Conservation (phyloP, 2,888 invertebrate species). For the Cryptocephalus moraei region DNA sequence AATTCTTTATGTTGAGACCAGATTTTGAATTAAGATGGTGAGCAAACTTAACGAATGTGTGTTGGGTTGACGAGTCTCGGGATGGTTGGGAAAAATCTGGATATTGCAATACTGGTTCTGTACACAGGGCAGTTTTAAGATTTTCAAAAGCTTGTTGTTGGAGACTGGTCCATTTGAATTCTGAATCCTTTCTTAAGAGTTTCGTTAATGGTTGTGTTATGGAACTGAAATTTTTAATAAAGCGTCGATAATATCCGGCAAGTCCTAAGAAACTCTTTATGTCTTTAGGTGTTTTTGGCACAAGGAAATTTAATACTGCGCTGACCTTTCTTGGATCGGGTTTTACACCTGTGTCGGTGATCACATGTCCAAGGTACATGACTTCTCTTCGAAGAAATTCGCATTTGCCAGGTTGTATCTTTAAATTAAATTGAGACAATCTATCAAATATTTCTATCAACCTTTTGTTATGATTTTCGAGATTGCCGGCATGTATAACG, state of each 20-base stretch:
- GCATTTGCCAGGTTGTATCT: conserved; percentile 15
- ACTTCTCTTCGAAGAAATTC: conserved; percentile 13
- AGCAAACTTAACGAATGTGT: too few species aligned
- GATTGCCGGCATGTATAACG: conserved; percentile 18
- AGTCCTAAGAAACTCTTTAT: conserved; percentile 16
- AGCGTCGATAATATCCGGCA: conserved; percentile 12
- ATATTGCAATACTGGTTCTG: conserved; percentile 17
- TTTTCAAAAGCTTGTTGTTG: conserved; percentile 14
- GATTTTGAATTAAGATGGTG: too few species aligned
- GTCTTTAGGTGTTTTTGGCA: conserved; percentile 9
- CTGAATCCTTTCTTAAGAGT: conserved; percentile 10
- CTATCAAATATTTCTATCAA: conserved; percentile 15
- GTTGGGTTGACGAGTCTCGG: too few species aligned
- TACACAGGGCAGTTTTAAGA: conserved; percentile 11
- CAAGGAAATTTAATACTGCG: conserved; percentile 9
- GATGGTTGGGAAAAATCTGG: conserved; percentile 22
- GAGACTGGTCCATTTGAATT: conserved; percentile 9
- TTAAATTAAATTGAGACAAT: conserved; percentile 7
- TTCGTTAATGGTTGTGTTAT: conserved; percentile 12
- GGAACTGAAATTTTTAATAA: conserved; percentile 12
- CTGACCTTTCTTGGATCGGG: conserved; percentile 10
- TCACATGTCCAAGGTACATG: conserved; percentile 12
- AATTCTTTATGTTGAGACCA: too few species aligned
- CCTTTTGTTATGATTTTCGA: conserved; percentile 18
- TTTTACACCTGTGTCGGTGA: conserved; percentile 12